Base-by-base conservation (phyloP, 1,140 invertebrate species). In the Diploscapter pachys region DNA sequence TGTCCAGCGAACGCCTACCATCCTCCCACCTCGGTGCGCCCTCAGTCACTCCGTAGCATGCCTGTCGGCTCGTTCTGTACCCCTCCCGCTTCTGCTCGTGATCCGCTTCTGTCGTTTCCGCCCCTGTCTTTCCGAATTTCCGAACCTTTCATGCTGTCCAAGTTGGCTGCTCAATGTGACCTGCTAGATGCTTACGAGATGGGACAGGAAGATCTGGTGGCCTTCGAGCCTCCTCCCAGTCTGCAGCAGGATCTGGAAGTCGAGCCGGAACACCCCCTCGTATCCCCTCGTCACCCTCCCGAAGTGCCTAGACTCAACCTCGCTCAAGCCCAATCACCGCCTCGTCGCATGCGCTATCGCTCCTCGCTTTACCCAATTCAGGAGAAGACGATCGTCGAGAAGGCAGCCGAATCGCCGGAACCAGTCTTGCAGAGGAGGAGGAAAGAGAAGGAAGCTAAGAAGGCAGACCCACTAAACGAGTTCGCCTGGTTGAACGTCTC, bases 401-500 rank as follows among this genome's bases (percentile, higher is more conserved):
- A 5, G 13, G 48, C 63, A 55, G 6, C 56, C 11, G 77, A 77
- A 71, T 59, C 62, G 31, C 78, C 72, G 55, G 66, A 79, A 49
- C 82, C 82, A 4, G 64, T 84, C 4, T 56, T 84, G 13, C 81
- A 80, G 62, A 55, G 82, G 52, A 85, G 83, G 72, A 71, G 74
- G 48, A 71, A 70, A 11, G 83, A 83, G 66, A 62, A 83, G 57
- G 52, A 75, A 13, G 81, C 80, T 6, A 71, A 70, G 53, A 67
- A 70, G 48, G 68, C 75, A 55, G 81, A 84, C 57, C 83, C 83
- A 8, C 62, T 85, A 3, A 54, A 13, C 4, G 61, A 71, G 3
- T 70, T 85, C 49, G 84, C 81, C 54, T 84, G 83, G 83, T 71
- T 84, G 48, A 82, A 85, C 61, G 73, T 84, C 4, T 81, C 78